Evolutionary conservation across 2,797 vertebrate genomes (phyloP).

Genomic region (Myotis vivesi): DNA sequence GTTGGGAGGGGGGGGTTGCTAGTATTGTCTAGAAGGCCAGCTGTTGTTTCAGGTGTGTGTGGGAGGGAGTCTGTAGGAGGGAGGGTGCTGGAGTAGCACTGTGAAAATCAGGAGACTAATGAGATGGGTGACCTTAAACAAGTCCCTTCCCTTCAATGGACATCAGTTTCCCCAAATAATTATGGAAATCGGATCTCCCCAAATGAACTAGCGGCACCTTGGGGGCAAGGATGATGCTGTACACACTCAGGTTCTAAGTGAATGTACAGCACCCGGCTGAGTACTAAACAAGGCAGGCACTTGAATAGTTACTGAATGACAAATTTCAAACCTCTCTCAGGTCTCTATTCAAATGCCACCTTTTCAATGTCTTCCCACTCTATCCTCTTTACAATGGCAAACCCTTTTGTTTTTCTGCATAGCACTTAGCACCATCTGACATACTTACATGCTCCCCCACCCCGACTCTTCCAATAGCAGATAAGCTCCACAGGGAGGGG

Average conservation of each 20-base stretch:
- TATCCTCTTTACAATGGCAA: not conserved
- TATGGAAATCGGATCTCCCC: not conserved
- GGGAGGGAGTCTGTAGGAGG: constrained; percentile 3
- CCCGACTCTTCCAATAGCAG: not conserved
- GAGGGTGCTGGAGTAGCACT: not conserved
- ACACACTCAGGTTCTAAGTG: not conserved
- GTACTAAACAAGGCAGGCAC: not conserved
- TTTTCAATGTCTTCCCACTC: not conserved
- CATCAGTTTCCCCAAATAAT: not conserved
- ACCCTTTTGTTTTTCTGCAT: not conserved
- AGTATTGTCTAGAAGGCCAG: not conserved
- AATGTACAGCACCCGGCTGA: not conserved
- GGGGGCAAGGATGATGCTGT: not conserved
- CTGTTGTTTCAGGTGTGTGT: constrained; percentile 61
- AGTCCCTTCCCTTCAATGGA: constrained; percentile 16
- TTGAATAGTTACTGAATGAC: not conserved
- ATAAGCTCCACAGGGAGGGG: not conserved
- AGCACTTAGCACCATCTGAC: not conserved
- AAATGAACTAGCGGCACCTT: not conserved
- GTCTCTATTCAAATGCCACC: not conserved
- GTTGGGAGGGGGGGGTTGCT: not conserved
- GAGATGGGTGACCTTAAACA: constrained; percentile 29
- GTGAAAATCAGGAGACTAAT: constrained; percentile 6
- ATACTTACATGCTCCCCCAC: not conserved
- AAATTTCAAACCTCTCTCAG: not conserved